phyloP scores from a whole-genome alignment of 2,888 invertebrate species.

The Biston stratarius region DNA sequence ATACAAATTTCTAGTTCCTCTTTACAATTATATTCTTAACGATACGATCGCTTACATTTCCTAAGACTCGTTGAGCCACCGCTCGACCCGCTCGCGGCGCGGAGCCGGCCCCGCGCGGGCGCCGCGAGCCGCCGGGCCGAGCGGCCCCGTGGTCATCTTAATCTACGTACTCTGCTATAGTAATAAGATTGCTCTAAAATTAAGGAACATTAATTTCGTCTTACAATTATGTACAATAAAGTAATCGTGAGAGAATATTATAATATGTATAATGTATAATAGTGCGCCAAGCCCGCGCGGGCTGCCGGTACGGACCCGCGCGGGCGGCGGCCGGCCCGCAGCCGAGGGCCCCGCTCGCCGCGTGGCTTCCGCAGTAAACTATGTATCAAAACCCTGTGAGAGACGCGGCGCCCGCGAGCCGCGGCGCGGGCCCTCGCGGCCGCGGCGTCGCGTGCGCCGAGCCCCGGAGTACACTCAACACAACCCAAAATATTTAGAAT shows the following conservation, averaged over 20 bases:
- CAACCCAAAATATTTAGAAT: slow-evolving; percentile 24
- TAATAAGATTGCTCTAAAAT: slow-evolving; percentile 41
- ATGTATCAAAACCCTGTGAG: slow-evolving; percentile 42
- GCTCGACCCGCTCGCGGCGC: too few relatives aligned
- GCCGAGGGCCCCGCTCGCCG: slow-evolving; percentile 7
- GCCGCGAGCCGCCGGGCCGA: slow-evolving; percentile 39
- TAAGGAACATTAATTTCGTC: slow-evolving; percentile 42
- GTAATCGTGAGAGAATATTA: slow-evolving; percentile 38
- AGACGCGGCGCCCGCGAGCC: slow-evolving; percentile 1
- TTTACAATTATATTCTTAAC: slow-evolving; percentile 15
- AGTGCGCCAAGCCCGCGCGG: too few relatives aligned
- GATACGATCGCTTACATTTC: slow-evolving; percentile 19
- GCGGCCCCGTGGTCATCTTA: slow-evolving; percentile 33
- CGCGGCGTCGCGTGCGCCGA: not conserved
- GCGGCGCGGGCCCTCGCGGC: slow-evolving; percentile 1
- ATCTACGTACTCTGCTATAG: slow-evolving; percentile 20
- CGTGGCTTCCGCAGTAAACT: slow-evolving; percentile 34
- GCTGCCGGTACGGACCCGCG: not conserved
- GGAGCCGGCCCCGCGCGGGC: too few relatives aligned
- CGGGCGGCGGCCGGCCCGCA: not conserved
- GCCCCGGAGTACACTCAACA: slow-evolving; percentile 17
- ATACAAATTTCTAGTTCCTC: slow-evolving; percentile 6
- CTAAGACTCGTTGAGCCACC: slow-evolving; percentile 1
- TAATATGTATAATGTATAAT: slow-evolving; percentile 5
- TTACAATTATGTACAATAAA: slow-evolving; percentile 39